Conservation (phyloP, 1,140 invertebrate species). For the Wasmannia auropunctata region DNA sequence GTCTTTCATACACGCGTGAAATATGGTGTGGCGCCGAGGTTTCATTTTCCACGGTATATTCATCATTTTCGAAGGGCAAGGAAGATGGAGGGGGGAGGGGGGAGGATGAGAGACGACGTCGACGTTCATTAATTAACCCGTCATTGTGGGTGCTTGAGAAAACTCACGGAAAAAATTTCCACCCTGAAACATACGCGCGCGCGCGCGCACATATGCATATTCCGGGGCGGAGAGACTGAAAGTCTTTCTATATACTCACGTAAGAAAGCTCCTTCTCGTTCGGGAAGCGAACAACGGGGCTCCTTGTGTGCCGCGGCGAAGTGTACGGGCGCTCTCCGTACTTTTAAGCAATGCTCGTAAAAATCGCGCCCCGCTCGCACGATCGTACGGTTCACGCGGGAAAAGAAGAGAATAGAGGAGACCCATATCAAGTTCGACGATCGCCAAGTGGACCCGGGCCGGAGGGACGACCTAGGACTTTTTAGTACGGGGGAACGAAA, state of each 20-base stretch:
- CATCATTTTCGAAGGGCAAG: constrained; percentile 35
- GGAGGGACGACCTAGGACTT: not conserved
- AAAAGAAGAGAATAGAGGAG: constrained; percentile 25
- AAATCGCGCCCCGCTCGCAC: constrained; percentile 35
- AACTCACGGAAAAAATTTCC: constrained; percentile 5
- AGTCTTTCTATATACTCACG: constrained; percentile 24
- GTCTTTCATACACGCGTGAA: constrained; percentile 39
- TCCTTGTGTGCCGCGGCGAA: constrained; percentile 44
- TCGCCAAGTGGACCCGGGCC: constrained; percentile 7
- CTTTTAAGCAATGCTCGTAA: constrained; percentile 43
- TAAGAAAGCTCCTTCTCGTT: constrained; percentile 44
- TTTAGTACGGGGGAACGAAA: not conserved
- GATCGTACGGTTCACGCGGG: not conserved
- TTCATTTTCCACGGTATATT: constrained; percentile 37
- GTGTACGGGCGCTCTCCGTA: constrained; percentile 20
- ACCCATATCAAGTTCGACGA: not conserved
- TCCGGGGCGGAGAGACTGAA: not conserved
- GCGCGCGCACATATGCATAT: not conserved
- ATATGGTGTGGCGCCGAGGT: constrained; percentile 18
- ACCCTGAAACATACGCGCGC: not conserved
- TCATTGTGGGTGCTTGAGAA: constrained; percentile 48
- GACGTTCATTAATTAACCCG: constrained; percentile 52
- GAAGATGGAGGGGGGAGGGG: too few species aligned
- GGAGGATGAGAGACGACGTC: not conserved
- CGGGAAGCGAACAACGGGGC: constrained; percentile 35